Evolutionary conservation across 1,140 invertebrate species (phyloP), one percentile per base, ranked within the genome.

Genomic region (Macrobrachium rosenbergii): DNA sequence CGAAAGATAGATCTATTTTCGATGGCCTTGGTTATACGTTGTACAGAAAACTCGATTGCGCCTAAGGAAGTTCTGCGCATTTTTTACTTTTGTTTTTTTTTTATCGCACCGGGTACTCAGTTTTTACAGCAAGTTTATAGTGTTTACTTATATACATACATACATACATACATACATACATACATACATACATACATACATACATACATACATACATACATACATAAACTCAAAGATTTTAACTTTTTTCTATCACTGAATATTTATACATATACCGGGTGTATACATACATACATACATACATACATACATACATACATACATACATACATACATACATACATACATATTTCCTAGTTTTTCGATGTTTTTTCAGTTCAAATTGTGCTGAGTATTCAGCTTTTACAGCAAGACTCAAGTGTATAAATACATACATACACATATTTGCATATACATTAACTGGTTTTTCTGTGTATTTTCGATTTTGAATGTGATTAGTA

Each of bases 101-200:
- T 37, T 37, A 37, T 37, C 3, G 28, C 3, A 37, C 28, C 28
- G 28, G 28, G 28, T 37, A 37, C n/a, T n/a, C n/a, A n/a, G n/a
- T n/a, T n/a, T n/a, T n/a, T n/a, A n/a, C n/a, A n/a, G n/a, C n/a
- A n/a, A n/a, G n/a, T n/a, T n/a, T n/a, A n/a, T n/a, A n/a, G n/a
- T n/a, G n/a, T n/a, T n/a, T 37, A 37, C 28, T 2, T 37, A 37
- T 3, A 67, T 67, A 67, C 17, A 14, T 67, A 67, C 16, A 67
- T 67, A 67, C 23, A 67, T 67, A 67, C 16, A 67, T 67, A 67
- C 16, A 67, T 17, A 67, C 16, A 67, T 67, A 67, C 16, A 67
- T 67, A 67, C 16, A 67, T 67, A 67, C 16, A 67, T 67, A 67
- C 16, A 67, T 67, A 67, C 16, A 67, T 67, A 67, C 16, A 67